Evolutionary conservation across 1,140 invertebrate genomes (phyloP).

Genomic region (Cherax destructor): DNA sequence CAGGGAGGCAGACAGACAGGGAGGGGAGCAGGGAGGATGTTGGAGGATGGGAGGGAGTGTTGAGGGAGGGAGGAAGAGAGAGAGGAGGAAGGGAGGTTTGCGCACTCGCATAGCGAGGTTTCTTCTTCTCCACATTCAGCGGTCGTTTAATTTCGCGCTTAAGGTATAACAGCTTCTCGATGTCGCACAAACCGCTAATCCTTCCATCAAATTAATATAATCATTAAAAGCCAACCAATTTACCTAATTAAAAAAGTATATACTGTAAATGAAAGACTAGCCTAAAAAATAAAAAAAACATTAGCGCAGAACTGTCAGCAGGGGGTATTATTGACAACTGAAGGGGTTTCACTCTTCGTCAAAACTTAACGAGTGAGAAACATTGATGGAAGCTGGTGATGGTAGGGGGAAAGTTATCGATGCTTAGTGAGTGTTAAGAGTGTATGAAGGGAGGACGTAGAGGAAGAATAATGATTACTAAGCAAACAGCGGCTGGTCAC

Average conservation of each 20-base stretch:
- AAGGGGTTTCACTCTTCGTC: constrained; percentile 6
- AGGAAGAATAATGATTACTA: background rate
- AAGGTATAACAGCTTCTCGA: background rate
- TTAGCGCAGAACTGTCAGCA: constrained; percentile 5
- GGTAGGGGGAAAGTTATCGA: background rate
- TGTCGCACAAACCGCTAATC: background rate
- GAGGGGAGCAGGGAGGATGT: background rate
- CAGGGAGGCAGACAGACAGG: background rate
- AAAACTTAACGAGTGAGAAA: background rate
- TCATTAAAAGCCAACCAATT: no score
- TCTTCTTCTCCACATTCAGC: background rate
- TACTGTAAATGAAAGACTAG: background rate
- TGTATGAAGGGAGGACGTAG: background rate
- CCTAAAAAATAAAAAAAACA: background rate
- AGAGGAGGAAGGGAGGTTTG: background rate
- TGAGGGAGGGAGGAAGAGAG: no score
- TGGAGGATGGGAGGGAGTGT: background rate
- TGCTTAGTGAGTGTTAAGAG: background rate
- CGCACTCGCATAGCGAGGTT: constrained; percentile 11
- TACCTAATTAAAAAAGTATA: background rate
- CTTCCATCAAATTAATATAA: no score
- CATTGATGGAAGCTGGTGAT: background rate
- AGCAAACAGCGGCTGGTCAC: background rate
- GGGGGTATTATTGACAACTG: constrained; percentile 12
- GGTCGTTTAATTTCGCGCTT: background rate